Conservation (phyloP, 2,113 vertebrate species). For the Nycticryphes semicollaris region DNA sequence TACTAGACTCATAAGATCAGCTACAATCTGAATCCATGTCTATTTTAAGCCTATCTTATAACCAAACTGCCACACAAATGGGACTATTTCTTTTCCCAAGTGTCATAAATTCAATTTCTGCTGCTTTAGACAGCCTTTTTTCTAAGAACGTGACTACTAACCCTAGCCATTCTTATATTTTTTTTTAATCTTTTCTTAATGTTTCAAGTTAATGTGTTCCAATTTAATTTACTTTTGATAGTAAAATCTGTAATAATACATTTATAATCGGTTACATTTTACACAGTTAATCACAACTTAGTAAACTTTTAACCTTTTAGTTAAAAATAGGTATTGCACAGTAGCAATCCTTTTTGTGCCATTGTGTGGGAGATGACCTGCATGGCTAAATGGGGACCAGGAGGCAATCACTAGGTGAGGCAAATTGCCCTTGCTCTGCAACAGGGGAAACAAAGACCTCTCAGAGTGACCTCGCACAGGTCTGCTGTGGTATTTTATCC, state of each 20-base stretch:
- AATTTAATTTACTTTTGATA: conserved; percentile 1
- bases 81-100: neutral
- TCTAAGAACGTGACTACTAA: neutral
- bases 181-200: neutral
- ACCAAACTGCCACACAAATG: neutral
- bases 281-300: neutral
- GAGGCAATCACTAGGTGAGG: neutral
- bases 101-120: neutral
- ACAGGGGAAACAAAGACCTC: neutral
- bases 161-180: neutral
- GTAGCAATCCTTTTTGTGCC: neutral
- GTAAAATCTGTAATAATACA: neutral
- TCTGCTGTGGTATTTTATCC: neutral
- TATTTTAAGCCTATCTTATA: neutral
- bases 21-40: neutral
- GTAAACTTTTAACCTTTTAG: conserved; percentile 3
- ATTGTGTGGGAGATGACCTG: neutral
- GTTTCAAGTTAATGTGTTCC: neutral
- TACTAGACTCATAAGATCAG: neutral
- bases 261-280: conserved; percentile 16
- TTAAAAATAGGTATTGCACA: neutral
- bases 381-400: neutral
- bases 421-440: neutral
- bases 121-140: neutral
- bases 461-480: neutral